These are phyloP conservation scores for Amphimallon solstitiale DNA, from an alignment of 2,888 invertebrate species.

Conservation along the genomic window DNA sequence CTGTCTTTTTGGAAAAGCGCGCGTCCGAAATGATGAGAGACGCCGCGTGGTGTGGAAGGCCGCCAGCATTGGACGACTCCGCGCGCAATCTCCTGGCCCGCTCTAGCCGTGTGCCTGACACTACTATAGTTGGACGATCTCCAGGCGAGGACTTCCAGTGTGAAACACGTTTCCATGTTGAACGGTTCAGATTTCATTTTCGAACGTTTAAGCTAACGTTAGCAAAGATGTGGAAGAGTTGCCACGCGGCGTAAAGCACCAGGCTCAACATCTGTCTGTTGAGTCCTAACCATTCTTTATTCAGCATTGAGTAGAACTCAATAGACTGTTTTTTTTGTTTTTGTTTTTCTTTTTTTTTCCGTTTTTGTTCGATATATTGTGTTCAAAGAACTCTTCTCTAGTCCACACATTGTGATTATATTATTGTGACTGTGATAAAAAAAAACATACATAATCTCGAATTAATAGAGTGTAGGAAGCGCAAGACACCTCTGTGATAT, in stretches of 20 bases:
- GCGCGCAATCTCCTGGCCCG: constrained; percentile 30
- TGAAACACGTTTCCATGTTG: constrained; percentile 28
- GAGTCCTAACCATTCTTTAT: constrained; percentile 23
- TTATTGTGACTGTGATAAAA: constrained; percentile 39
- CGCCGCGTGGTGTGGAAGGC: not conserved
- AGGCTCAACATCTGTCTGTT: constrained; percentile 22
- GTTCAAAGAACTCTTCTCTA: constrained; percentile 37
- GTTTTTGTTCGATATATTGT: constrained; percentile 9
- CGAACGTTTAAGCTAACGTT: constrained; percentile 29
- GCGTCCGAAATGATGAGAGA: not conserved
- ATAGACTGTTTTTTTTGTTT: constrained; percentile 14
- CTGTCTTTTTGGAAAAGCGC: not conserved
- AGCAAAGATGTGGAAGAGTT: constrained; percentile 41
- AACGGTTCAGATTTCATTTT: constrained; percentile 13
- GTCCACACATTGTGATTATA: constrained; percentile 36
- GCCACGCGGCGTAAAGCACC: constrained; percentile 38
- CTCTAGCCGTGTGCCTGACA: not conserved
- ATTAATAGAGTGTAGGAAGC: constrained; percentile 20
- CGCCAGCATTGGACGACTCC: constrained; percentile 19
- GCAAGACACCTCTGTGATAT: constrained; percentile 36
- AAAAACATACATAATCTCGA: constrained; percentile 8
- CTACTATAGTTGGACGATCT: constrained; percentile 17
- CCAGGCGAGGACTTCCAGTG: constrained; percentile 22
- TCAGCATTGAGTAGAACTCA: constrained; percentile 31
- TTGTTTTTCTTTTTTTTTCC: not conserved